Conservation (phyloP, 2,888 invertebrate genomes). For the Cylindroiulus punctatus region DNA sequence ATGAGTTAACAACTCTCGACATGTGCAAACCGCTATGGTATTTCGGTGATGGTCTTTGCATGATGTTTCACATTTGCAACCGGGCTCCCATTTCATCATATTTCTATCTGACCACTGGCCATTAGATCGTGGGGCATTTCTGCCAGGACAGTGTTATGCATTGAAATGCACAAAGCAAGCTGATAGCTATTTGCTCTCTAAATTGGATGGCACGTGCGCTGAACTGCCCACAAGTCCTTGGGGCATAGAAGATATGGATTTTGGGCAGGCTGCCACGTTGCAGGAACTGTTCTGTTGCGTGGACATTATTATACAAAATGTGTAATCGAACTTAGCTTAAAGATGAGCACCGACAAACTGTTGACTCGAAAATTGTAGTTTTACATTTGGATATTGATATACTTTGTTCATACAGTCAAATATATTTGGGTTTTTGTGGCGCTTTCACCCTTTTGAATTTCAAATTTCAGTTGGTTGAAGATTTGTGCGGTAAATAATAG, state of each 20-base stretch:
- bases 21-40: neutral
- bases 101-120: neutral
- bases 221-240: conserved; percentile 9
- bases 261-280: neutral
- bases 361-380: too few species aligned
- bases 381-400: too few species aligned
- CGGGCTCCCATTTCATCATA: conserved; percentile 3
- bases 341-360: neutral
- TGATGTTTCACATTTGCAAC: neutral
- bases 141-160: neutral
- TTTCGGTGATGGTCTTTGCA: too few species aligned
- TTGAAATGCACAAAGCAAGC: conserved; percentile 9
- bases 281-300: conserved; percentile 6
- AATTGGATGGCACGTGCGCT: conserved; percentile 10
- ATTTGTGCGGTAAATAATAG: too few species aligned
- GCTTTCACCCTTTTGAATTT: too few species aligned
- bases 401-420: too few species aligned
- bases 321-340: conserved; percentile 2
- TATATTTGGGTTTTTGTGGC: too few species aligned
- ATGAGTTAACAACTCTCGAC: neutral
- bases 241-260: neutral
- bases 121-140: neutral
- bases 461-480: too few species aligned
- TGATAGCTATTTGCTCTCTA: neutral
- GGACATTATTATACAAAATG: conserved; percentile 7